phyloP scores from a whole-genome alignment of 30 jellyfish, hydroid and myxozoan genomes.

The Calvadosia cruxmelitensis region DNA sequence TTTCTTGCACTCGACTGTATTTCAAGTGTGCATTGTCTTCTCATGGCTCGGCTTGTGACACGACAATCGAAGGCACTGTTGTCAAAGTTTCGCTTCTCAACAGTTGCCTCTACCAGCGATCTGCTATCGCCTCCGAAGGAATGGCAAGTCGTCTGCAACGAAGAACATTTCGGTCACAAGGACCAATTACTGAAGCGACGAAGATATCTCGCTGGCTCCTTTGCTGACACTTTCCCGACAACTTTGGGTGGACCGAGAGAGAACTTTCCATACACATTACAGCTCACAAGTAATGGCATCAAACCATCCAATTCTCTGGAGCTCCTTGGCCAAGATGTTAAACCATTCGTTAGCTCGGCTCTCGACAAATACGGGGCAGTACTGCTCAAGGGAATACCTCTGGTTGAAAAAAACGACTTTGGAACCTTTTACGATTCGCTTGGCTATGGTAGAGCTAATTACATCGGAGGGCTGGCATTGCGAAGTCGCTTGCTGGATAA shows the following conservation, averaged over 20 bases:
- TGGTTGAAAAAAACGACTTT: not conserved
- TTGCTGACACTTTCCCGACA: not conserved
- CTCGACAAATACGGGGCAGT: not conserved
- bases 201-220: not conserved
- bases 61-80: no score
- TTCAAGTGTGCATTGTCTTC: no score
- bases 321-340: not conserved
- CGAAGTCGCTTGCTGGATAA: not conserved
- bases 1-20: no score
- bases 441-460: not conserved
- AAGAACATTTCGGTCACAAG: not conserved
- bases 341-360: not conserved
- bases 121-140: not conserved
- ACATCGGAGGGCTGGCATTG: not conserved
- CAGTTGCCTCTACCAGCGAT: no score
- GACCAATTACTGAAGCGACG: no score
- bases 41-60: no score
- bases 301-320: not conserved
- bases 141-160: not conserved
- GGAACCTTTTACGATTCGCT: not conserved
- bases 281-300: not conserved
- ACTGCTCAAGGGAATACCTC: not conserved
- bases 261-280: not conserved
- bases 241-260: not conserved
- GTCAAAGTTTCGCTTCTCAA: no score